Percentiles rank a stretch among this genome's conserved stretches.
phyloP scores from a whole-genome alignment of 2,113 vertebrate genomes.

The Anthoscopus minutus region DNA sequence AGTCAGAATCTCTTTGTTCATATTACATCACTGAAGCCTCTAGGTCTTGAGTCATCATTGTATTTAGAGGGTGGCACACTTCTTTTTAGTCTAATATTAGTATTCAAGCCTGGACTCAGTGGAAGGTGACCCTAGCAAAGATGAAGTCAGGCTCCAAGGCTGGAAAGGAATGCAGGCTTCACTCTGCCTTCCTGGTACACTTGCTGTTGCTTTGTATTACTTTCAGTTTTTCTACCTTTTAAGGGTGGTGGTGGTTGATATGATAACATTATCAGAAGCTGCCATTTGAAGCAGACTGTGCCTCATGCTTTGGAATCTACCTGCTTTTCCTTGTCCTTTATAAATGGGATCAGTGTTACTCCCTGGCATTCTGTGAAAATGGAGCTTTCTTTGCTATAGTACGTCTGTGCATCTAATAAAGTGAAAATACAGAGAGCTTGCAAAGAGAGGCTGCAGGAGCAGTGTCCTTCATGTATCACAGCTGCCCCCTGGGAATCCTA shows the following conservation, averaged over 20 bases:
- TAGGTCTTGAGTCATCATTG: constrained; percentile 73
- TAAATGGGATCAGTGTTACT: not conserved
- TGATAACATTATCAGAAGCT: not conserved
- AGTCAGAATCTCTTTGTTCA: constrained; percentile 59
- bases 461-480: not conserved
- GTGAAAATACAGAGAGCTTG: not conserved
- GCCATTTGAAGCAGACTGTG: not conserved
- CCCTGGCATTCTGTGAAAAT: not conserved
- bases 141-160: constrained; percentile 62
- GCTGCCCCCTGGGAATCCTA: not conserved
- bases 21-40: constrained; percentile 65
- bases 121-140: constrained; percentile 69
- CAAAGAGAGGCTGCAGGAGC: not conserved
- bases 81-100: constrained; percentile 74
- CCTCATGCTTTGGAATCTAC: not conserved
- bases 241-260: not conserved
- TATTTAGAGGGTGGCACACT: constrained; percentile 71
- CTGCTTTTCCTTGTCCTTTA: not conserved
- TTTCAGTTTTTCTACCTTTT: constrained; percentile 59
- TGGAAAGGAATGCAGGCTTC: constrained; percentile 38
- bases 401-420: not conserved
- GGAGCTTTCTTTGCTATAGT: not conserved
- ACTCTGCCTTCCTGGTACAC: constrained; percentile 20
- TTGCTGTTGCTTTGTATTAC: constrained; percentile 51
- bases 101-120: constrained; percentile 48